Conservation (phyloP, 1,140 invertebrate genomes). For the Penaeus japonicus region DNA sequence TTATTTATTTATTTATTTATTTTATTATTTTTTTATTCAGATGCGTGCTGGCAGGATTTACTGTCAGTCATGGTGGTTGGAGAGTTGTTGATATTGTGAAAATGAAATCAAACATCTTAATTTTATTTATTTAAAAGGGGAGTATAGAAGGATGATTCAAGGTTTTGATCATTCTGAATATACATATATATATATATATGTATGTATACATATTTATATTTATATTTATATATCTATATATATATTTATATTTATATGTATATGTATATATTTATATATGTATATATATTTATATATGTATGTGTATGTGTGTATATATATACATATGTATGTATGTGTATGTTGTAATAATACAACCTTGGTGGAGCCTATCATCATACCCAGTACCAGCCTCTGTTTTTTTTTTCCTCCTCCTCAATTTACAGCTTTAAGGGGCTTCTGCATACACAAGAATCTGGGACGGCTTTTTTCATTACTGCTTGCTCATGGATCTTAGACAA, state of each 20-base stretch:
- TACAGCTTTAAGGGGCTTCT: neutral
- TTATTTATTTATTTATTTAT: neutral
- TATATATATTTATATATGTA: no score
- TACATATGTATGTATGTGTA: no score
- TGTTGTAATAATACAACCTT: neutral
- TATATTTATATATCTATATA: no score
- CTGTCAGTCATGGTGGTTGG: conserved; percentile 41
- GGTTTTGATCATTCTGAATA: no score
- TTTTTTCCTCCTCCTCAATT: neutral
- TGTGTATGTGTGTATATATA: no score
- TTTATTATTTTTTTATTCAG: neutral
- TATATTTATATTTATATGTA: no score
- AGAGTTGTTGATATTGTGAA: neutral
- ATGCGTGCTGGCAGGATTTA: neutral
- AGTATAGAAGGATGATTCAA: neutral
- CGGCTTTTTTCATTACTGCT: neutral
- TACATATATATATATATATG: no score
- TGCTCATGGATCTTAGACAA: neutral
- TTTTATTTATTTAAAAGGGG: conserved; percentile 7
- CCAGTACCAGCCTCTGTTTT: neutral
- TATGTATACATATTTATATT: no score
- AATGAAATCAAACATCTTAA: neutral
- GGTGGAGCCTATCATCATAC: neutral
- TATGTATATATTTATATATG: no score
- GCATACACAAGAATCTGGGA: neutral